Evolutionary conservation across 2,888 invertebrate species (phyloP).

Genomic region (Drosophila mettleri): DNA sequence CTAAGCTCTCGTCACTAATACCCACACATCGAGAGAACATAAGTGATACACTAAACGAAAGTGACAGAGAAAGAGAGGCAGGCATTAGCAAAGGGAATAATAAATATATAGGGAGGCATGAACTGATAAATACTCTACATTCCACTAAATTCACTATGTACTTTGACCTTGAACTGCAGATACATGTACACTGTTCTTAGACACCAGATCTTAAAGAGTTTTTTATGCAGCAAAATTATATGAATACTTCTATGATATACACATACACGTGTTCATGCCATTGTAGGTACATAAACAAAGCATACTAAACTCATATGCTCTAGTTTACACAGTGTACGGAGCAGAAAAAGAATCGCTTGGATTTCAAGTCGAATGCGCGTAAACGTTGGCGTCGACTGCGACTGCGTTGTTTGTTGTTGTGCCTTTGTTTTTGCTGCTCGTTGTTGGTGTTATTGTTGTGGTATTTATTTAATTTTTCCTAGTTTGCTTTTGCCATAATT

Average conservation of each 20-base stretch:
- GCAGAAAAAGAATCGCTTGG: slow-evolving; percentile 20
- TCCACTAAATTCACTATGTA: background rate
- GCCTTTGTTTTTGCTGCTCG: slow-evolving; percentile 19
- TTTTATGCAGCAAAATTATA: background rate
- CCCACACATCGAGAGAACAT: background rate
- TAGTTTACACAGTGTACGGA: background rate
- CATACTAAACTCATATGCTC: background rate
- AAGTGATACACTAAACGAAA: background rate
- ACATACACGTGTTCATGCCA: background rate
- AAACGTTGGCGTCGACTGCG: slow-evolving; percentile 3
- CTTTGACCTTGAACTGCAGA: too few species aligned
- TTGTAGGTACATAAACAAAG: background rate
- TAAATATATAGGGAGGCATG: background rate
- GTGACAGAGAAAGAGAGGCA: background rate
- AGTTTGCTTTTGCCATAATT: slow-evolving; percentile 60
- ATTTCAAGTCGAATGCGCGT: slow-evolving; percentile 32
- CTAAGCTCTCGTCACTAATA: background rate
- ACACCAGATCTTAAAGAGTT: background rate
- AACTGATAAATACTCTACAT: background rate
- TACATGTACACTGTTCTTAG: too few species aligned
- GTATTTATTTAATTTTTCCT: slow-evolving; percentile 67
- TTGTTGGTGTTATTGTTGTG: slow-evolving; percentile 33
- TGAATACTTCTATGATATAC: background rate
- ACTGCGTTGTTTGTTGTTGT: slow-evolving; percentile 5
- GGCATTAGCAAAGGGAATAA: background rate